Base-by-base conservation (phyloP, 1,140 invertebrate species). In the Chelonus insularis region DNA sequence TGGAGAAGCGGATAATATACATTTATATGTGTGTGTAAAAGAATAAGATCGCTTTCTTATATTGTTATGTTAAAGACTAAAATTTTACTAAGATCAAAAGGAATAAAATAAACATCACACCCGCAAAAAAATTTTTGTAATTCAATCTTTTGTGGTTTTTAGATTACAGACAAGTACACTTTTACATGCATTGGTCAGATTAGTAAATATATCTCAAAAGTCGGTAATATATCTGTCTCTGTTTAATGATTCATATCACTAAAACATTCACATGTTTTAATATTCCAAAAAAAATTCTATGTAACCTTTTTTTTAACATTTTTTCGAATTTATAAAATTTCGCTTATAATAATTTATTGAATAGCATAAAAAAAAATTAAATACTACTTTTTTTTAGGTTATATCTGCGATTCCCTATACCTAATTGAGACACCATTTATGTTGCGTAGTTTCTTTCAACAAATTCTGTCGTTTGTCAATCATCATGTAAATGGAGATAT, bases 121-220 rank as follows among this genome's bases (percentile, higher is more conserved):
- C 20, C 7, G 34, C 32, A 21, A 12, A 55, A n/a, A 37, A 37
- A 39, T 55, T 36, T 14, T 37, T 14, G 52, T 55, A 55, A 55
- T 37, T 29, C 34, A 29, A 55, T 37, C 34, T 16, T 55, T 29
- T 16, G 18, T 16, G 52, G 52, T 55, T 55, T 55, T 16, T 29
- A 51, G 57, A 52, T 51, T n/a, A n/a, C 36, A 34, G 34, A 47
- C 32, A 52, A 52, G 34, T 11, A 14, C 37, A 4, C 39, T 36
- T 54, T 23, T n/a, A 14, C 20, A 60, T 45, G 52, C 50, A 36
- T 41, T 16, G 41, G 32, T 11, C 37, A 41, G 39, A 54, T n/a
- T n/a, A n/a, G n/a, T 54, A 39, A 54, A 52, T 54, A 37, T 18
- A 47, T 51, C 39, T 54, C 58, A n/a, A 18, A 47, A 41, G 47